phyloP scores from a whole-genome alignment of 2,797 vertebrate genomes.

The Notolepis coatsorum region DNA sequence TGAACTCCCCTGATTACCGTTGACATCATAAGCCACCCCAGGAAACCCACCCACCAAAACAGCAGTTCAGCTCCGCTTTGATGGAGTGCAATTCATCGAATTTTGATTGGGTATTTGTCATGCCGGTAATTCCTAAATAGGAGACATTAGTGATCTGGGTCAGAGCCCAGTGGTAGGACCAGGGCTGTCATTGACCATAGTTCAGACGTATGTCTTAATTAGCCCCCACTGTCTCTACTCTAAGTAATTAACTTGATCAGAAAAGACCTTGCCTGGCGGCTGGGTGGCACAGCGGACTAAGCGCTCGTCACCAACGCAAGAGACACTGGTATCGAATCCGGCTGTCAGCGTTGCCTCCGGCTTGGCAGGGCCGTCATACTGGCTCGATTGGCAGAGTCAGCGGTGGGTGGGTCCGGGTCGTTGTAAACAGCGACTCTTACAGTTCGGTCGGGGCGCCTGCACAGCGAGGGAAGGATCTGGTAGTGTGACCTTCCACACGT shows the following conservation, averaged over 20 bases:
- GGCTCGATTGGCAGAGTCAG: too few species aligned
- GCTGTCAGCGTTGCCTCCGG: too few species aligned
- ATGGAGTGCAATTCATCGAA: conserved; percentile 51
- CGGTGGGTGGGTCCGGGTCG: too few species aligned
- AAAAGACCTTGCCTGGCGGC: conserved; percentile 78
- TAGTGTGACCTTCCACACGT: too few species aligned
- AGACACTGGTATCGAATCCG: too few species aligned
- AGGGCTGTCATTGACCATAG: conserved; percentile 73
- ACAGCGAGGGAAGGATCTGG: too few species aligned
- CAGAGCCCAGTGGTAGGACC: conserved; percentile 69
- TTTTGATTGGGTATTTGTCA: conserved; percentile 76
- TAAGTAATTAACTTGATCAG: conserved; percentile 80
- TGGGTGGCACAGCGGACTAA: neutral
- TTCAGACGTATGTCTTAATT: conserved; percentile 81
- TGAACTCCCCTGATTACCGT: conserved; percentile 66
- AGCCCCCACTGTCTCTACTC: conserved; percentile 76
- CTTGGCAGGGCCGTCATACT: too few species aligned
- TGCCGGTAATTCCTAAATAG: conserved; percentile 73
- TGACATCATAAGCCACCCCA: conserved; percentile 53
- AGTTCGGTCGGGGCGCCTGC: too few species aligned
- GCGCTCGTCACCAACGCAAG: too few species aligned
- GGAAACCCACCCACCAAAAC: conserved; percentile 32
- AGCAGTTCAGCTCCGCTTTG: conserved; percentile 43
- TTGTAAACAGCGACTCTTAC: too few species aligned
- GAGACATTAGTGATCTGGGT: conserved; percentile 75